Evolutionary conservation across 2,888 invertebrate genomes (phyloP), one percentile per base, ranked within the genome.

Genomic region (Anarsia innoxiella): DNA sequence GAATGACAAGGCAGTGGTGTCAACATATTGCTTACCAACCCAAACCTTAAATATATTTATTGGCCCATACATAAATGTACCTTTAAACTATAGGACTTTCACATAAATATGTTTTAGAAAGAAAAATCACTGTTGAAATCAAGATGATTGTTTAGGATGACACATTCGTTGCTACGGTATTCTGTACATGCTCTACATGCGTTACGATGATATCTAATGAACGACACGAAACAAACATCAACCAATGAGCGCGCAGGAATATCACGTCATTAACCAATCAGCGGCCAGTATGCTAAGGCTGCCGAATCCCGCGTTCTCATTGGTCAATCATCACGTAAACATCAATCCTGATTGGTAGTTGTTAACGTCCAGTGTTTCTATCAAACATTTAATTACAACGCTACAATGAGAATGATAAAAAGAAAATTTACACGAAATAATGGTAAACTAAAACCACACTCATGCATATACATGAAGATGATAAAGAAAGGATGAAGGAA

Each of bases 381-480:
- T 33, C 23, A 16, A 5, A 33, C 6, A 10, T 26, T 25, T 9
- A 35, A 30, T 38, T 26, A 35, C 38, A 26, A 41, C 25, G 33
- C 52, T 66, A 67, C 65, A 65, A 66, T 64, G 61, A 50, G 34
- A 39, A 43, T 41, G 41, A 51, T 44, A 41, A n/a, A 46, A 44
- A 50, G 34, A 46, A 45, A 15, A 39, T 31, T 40, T 41, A 44
- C 37, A 34, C 16, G 32, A 31, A 27, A 52, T 43, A 52, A 43
- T 46, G 47, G 46, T 51, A 48, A 59, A 59, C 60, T 61, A 64
- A 61, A 83, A 83, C 83, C 83, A 83, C 83, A 83, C 83, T 83
- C 83, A 82, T 83, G 83, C 83, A 83, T 67, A 67, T 71, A 76
- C 66, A 75, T 76, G 68, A 65, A 60, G 48, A 59, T 57, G 28